phyloP scores from a whole-genome alignment of 2,888 invertebrate species.

The Zaprionus lineosus region DNA sequence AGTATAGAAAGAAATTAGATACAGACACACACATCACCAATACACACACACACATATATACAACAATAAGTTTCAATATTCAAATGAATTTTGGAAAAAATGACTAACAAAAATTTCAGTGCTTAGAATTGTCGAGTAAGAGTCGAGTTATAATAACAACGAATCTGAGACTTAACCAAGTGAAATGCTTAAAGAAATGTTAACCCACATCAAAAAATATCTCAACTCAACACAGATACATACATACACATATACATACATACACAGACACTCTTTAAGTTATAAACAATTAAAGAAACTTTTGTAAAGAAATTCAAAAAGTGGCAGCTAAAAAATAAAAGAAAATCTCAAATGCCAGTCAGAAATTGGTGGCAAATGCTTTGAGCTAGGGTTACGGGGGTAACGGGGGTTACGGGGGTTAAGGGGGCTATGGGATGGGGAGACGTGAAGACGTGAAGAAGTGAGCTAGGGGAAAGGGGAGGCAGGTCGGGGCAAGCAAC shows the following conservation, averaged over 20 bases:
- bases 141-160: conserved; percentile 53
- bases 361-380: conserved; percentile 56
- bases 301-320: conserved; percentile 62
- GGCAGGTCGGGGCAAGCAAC: too few relatives aligned
- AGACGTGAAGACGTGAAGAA: not conserved
- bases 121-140: conserved; percentile 54
- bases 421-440: not conserved
- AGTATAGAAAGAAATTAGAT: conserved; percentile 73
- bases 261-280: conserved; percentile 31
- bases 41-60: conserved; percentile 21
- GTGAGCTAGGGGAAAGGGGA: too few relatives aligned
- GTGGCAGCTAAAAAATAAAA: conserved; percentile 56
- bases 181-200: conserved; percentile 62
- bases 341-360: conserved; percentile 56
- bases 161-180: conserved; percentile 34
- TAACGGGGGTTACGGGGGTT: not conserved
- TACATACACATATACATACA: conserved; percentile 4
- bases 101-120: conserved; percentile 64
- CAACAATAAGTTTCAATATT: conserved; percentile 66
- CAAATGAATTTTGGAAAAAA: conserved; percentile 70
- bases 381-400: conserved; percentile 22
- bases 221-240: conserved; percentile 40
- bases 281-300: conserved; percentile 68
- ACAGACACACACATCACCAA: conserved; percentile 27
- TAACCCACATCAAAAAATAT: conserved; percentile 73